Evolutionary conservation across 2,888 invertebrate species (phyloP).

Genomic region (Crocallis elinguaria): DNA sequence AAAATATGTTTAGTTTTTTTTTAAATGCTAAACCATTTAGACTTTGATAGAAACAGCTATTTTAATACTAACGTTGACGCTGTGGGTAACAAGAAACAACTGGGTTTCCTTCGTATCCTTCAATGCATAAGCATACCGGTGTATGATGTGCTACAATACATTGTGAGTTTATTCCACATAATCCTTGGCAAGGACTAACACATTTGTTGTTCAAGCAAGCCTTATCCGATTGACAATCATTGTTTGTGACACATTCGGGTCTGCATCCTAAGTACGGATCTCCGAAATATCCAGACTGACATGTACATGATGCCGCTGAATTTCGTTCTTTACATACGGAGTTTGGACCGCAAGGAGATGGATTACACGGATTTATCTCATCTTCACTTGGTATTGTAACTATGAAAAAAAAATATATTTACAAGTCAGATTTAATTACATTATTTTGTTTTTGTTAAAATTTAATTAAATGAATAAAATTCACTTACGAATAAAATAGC

Average conservation of each 20-base stretch:
- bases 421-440: not conserved
- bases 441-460: not conserved
- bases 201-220: conserved; percentile 95
- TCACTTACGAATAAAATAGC: conserved; percentile 77
- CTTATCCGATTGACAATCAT: conserved; percentile 90
- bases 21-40: not conserved
- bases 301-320: conserved; percentile 93
- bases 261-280: conserved; percentile 94
- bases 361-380: conserved; percentile 91
- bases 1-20: conserved; percentile 25
- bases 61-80: conserved; percentile 68
- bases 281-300: conserved; percentile 92
- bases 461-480: not conserved
- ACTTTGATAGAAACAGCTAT: not conserved
- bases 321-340: conserved; percentile 92
- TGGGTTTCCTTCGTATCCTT: conserved; percentile 92
- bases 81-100: conserved; percentile 82
- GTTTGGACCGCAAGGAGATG: conserved; percentile 94
- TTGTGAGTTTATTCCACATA: conserved; percentile 91
- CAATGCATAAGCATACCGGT: conserved; percentile 91
- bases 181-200: conserved; percentile 92
- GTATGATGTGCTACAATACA: conserved; percentile 93
- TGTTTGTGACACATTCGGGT: conserved; percentile 93
- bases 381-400: conserved; percentile 86
- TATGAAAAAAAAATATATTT: conserved; percentile 49